Evolutionary conservation across 2,797 vertebrate species (phyloP).

Genomic region (Melopsittacus undulatus): DNA sequence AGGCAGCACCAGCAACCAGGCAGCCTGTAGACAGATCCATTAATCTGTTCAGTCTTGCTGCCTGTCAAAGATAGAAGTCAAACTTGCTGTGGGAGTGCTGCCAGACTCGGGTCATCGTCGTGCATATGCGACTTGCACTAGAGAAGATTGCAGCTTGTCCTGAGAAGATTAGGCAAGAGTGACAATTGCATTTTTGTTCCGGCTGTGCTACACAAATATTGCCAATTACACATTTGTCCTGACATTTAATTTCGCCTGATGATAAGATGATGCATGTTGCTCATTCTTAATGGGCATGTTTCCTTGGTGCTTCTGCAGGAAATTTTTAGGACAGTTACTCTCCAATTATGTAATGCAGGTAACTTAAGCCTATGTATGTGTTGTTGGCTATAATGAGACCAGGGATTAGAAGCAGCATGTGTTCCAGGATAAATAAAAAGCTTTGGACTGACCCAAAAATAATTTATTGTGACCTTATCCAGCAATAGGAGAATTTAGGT

Average conservation of each 20-base stretch:
- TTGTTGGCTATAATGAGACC: conserved; percentile 24
- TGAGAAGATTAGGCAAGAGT: conserved; percentile 1
- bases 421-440: conserved; percentile 28
- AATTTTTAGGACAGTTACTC: background rate
- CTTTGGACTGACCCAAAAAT: conserved; percentile 33
- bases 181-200: background rate
- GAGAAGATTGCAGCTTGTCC: background rate
- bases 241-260: background rate
- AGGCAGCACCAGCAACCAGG: background rate
- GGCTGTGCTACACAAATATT: background rate
- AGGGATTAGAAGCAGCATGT: conserved; percentile 57
- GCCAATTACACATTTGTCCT: background rate
- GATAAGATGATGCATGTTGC: background rate
- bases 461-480: conserved; percentile 26
- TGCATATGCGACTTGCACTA: rapidly evolving
- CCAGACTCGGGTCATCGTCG: background rate
- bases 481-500: background rate
- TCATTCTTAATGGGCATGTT: background rate
- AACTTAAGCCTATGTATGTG: conserved; percentile 8
- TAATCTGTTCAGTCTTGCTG: background rate
- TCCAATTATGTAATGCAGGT: conserved; percentile 52
- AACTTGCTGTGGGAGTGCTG: background rate
- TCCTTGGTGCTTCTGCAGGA: background rate
- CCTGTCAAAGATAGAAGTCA: background rate
- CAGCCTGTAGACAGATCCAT: background rate